Percentiles rank a stretch among this genome's conserved stretches.
These are phyloP conservation scores for Aythya baeri DNA, from an alignment of 2,113 vertebrate species.

Conservation along the genomic window DNA sequence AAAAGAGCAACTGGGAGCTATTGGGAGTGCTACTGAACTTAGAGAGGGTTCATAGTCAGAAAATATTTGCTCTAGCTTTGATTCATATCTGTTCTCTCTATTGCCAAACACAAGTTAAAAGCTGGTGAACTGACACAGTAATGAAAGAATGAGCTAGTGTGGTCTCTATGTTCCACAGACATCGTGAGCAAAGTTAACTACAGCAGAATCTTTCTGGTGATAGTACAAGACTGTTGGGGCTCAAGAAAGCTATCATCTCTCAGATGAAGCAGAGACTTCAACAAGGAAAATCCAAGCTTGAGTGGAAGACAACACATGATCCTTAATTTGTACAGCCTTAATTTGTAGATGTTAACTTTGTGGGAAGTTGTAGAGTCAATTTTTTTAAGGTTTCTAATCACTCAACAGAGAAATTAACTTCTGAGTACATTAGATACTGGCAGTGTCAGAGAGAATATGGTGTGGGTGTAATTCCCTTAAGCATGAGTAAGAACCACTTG, in stretches of 20 bases:
- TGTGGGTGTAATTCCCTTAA: background rate
- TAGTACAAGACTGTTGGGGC: background rate
- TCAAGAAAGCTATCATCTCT: background rate
- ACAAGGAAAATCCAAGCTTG: background rate
- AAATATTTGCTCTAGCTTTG: slow-evolving; percentile 37
- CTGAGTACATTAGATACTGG: background rate
- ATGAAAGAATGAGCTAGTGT: background rate
- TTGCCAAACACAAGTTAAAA: slow-evolving; percentile 7
- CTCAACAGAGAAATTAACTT: background rate
- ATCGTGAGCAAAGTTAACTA: background rate
- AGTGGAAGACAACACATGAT: background rate
- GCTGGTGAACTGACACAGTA: background rate
- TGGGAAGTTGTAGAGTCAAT: background rate
- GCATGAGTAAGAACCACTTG: background rate
- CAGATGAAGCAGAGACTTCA: background rate
- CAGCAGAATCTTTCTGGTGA: background rate
- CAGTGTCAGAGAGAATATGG: background rate
- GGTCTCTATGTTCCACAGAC: background rate
- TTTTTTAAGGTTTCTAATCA: background rate
- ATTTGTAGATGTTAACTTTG: background rate
- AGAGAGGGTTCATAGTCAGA: background rate
- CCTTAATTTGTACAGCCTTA: background rate
- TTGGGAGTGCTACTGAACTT: background rate
- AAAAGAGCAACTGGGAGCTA: slow-evolving; percentile 1
- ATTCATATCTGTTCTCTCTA: background rate